Conservation (phyloP, 2,113 vertebrate species). For the Nannobrachium achirus region DNA sequence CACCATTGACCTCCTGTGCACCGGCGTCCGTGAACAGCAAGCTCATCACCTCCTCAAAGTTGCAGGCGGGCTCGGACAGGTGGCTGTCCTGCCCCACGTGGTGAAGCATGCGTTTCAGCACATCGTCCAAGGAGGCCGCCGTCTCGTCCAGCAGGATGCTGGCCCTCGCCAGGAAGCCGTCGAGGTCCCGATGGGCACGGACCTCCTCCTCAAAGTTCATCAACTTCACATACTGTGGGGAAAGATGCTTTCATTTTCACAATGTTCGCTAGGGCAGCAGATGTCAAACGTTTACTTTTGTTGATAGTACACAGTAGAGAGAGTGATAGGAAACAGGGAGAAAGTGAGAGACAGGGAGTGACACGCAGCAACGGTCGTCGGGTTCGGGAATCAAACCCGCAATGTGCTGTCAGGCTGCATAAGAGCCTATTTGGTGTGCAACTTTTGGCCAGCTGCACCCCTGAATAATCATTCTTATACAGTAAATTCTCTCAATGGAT, state of each 20-base stretch:
- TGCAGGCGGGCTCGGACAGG: conserved; percentile 81
- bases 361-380: too few species aligned
- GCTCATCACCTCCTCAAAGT: conserved; percentile 94
- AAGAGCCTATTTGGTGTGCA: too few species aligned
- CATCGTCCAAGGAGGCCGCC: conserved; percentile 91
- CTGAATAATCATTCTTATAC: too few species aligned
- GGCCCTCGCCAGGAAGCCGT: conserved; percentile 91
- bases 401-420: too few species aligned
- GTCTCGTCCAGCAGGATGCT: conserved; percentile 94
- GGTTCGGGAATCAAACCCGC: too few species aligned
- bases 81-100: conserved; percentile 87
- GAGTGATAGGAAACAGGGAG: too few species aligned
- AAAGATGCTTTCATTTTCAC: neutral
- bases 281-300: too few species aligned
- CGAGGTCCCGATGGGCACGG: conserved; percentile 91
- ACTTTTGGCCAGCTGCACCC: too few species aligned
- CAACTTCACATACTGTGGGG: conserved; percentile 92
- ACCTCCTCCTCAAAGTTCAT: conserved; percentile 98
- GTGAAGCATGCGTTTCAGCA: conserved; percentile 92
- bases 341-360: too few species aligned
- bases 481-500: too few species aligned
- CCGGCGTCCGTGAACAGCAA: conserved; percentile 94
- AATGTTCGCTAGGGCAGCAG: too few species aligned
- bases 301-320: too few species aligned
- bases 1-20: conserved; percentile 90